Base-by-base conservation (phyloP, 2,888 invertebrate genomes). In the Brachycybe producta region DNA sequence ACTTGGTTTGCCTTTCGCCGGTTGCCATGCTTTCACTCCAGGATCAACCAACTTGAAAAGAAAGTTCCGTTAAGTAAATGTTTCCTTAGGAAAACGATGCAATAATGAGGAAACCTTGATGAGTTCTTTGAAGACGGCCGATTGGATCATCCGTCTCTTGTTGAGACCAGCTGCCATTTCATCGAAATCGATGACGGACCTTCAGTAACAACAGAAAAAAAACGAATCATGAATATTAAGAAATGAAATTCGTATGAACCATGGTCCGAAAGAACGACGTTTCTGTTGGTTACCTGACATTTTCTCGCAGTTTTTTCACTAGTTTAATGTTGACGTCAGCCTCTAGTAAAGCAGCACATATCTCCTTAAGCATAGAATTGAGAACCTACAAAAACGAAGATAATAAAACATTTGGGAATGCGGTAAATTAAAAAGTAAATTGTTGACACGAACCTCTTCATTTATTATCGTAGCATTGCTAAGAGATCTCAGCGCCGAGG, bases 351-450 rank as follows among this genome's bases (percentile, higher is more conserved):
- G 98, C 98, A 53, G 88, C 84, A 68, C 95, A 95, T 65, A 98
- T 92, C 71, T 97, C 94, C 71, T 98, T 98, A 47, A 99, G 80
- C 92, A 99, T 95, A 70, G 90, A 84, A 80, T 95, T 92, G 59
- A 99, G 74, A 56, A 97, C 98, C 86, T 91, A 63, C 24, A 56
- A 58, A 48, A 36, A 44, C 54, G 51, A 56, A 46, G 36, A 47
- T 53, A 11, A 30, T 40, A 47, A 30, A 8, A 34, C 13, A 21
- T 5, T 21, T 27, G 17, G 3, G 35, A 5, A 36, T 35, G 27
- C 43, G 13, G 11, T 38, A 38, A 38, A n/a, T 40, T n/a, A 17
- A 40, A 2, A 3, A n/a, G 19, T 40, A 7, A 17, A 19, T 19
- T 40, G 4, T 13, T 8, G n/a, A 42, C 26, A 21, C 67, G 70